A percentile compares a stretch with the other conserved stretches of the same genome.
phyloP scores from a whole-genome alignment of 2,797 vertebrate genomes.

The Pristis pectinata region DNA sequence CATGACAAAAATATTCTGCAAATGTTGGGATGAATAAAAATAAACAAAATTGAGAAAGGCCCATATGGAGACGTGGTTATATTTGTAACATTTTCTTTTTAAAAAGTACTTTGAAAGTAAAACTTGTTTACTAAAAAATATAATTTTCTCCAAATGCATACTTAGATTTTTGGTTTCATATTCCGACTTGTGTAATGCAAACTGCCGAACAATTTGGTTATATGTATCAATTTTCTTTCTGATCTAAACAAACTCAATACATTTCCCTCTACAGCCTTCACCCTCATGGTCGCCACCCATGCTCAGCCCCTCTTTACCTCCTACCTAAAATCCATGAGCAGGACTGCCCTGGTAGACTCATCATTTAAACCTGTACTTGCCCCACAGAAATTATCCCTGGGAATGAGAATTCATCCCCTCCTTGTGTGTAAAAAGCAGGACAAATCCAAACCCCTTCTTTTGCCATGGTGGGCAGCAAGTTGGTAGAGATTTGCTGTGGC shows the following conservation, averaged over 20 bases:
- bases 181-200: not conserved
- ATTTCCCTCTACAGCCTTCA: not conserved
- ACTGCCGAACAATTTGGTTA: not conserved
- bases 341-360: too few relatives aligned
- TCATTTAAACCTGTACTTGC: too few relatives aligned
- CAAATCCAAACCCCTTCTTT: too few relatives aligned
- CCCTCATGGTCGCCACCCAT: conserved; percentile 46
- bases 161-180: not conserved
- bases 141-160: not conserved
- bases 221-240: not conserved
- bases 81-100: not conserved
- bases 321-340: too few relatives aligned
- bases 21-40: not conserved
- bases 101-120: not conserved
- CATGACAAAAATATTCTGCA: not conserved
- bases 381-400: too few relatives aligned
- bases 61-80: not conserved
- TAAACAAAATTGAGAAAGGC: not conserved
- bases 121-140: not conserved
- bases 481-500: too few relatives aligned
- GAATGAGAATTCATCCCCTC: too few relatives aligned
- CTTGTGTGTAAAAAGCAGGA: too few relatives aligned
- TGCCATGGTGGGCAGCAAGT: too few relatives aligned
- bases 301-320: conserved; percentile 43
- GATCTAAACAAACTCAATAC: not conserved